Evolutionary conservation across 2,113 vertebrate genomes (phyloP).

Genomic region (Phylloscopus trochiloides): DNA sequence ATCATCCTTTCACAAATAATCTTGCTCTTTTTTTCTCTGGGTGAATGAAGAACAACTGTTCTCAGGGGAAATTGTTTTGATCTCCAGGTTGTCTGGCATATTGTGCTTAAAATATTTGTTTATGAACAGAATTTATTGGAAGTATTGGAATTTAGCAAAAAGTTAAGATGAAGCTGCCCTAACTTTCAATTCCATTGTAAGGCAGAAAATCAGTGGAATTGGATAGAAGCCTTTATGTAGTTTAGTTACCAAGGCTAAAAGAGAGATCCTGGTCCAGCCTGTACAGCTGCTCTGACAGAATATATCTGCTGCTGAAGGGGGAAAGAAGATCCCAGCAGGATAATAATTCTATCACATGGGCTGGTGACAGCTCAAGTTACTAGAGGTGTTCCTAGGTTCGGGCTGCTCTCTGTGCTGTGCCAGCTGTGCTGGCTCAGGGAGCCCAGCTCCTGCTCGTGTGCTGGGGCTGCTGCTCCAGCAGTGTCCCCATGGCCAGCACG

Average conservation of each 20-base stretch:
- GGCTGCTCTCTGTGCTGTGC: background rate
- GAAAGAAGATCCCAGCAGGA: background rate
- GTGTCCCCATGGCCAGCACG: rapidly evolving
- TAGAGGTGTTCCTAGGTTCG: too few species aligned
- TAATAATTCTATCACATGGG: background rate
- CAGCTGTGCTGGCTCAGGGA: rapidly evolving
- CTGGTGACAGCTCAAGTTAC: rapidly evolving
- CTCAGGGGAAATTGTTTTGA: background rate
- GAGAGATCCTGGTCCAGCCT: background rate
- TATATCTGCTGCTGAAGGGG: background rate
- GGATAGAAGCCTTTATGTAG: background rate
- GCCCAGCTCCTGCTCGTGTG: background rate
- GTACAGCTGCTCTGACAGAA: background rate
- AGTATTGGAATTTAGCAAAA: background rate
- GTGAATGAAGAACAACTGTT: background rate
- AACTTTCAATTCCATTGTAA: background rate
- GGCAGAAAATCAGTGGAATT: background rate
- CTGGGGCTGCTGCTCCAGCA: background rate
- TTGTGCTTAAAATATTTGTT: background rate
- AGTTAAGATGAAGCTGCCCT: background rate
- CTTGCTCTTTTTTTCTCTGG: background rate
- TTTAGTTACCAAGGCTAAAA: background rate
- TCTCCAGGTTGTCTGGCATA: background rate
- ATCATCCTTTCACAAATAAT: conserved; percentile 12
- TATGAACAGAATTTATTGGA: background rate